phyloP scores from a whole-genome alignment of 2,888 invertebrate species.

The Synanthedon tipuliformis region DNA sequence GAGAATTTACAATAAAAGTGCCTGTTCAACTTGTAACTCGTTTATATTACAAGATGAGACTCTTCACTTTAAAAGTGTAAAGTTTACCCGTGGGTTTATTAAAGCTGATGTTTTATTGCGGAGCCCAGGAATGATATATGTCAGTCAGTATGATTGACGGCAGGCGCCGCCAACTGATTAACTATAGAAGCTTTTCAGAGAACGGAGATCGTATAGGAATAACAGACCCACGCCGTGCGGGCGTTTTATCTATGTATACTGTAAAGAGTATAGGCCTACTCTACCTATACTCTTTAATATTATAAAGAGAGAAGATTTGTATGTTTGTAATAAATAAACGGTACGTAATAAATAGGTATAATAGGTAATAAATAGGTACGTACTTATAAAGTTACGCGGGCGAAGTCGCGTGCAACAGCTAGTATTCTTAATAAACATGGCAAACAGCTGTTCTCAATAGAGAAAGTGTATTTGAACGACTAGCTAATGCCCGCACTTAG shows the following conservation, averaged over 20 bases:
- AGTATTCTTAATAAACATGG: background rate
- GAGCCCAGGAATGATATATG: constrained; percentile 37
- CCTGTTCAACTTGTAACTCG: background rate
- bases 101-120: constrained; percentile 31
- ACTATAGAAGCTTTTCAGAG: constrained; percentile 17
- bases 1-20: too few species aligned
- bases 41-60: background rate
- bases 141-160: constrained; percentile 48
- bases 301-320: too few species aligned
- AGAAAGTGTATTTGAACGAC: background rate
- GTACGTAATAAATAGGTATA: too few species aligned
- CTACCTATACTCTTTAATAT: too few species aligned
- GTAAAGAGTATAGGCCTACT: too few species aligned
- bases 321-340: too few species aligned
- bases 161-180: constrained; percentile 30
- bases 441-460: background rate
- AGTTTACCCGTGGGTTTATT: constrained; percentile 1
- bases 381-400: too few species aligned
- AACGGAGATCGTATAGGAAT: background rate
- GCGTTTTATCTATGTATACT: too few species aligned
- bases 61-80: background rate
- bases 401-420: too few species aligned
- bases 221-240: background rate
- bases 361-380: too few species aligned
- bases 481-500: too few species aligned